Conservation (phyloP, 1,140 invertebrate species). For the Atopsyche davidsoni region DNA sequence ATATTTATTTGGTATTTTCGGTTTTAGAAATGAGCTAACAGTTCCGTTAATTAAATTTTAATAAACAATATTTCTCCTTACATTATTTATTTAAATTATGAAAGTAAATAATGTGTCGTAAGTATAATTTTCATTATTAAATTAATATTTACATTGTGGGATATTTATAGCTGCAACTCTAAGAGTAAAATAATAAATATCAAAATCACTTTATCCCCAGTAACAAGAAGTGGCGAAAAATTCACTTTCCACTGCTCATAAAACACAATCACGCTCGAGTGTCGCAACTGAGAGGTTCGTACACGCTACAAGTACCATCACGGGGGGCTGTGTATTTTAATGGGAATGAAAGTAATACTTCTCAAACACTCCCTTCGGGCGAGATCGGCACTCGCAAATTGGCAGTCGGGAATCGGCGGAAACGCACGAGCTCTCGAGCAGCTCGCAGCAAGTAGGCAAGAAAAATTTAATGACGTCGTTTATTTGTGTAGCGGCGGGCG, state of each 20-base stretch:
- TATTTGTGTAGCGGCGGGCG: not conserved
- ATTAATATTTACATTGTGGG: too few relatives aligned
- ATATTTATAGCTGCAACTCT: too few relatives aligned
- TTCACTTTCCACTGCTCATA: too few relatives aligned
- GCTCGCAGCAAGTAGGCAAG: slow-evolving; percentile 1
- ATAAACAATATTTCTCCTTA: not conserved
- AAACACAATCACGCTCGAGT: too few relatives aligned
- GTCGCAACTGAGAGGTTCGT: too few relatives aligned
- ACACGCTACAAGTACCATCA: too few relatives aligned
- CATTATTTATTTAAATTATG: not conserved
- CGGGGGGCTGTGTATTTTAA: slow-evolving; percentile 13
- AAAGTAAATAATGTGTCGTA: not conserved
- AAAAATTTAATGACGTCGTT: slow-evolving; percentile 16
- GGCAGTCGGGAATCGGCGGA: not conserved
- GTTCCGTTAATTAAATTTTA: not conserved
- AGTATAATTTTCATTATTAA: too few relatives aligned
- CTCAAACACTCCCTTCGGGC: slow-evolving; percentile 2
- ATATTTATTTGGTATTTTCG: too few relatives aligned
- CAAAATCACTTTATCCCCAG: too few relatives aligned
- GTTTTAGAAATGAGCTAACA: too few relatives aligned
- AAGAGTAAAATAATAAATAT: too few relatives aligned
- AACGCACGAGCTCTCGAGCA: not conserved
- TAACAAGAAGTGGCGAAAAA: too few relatives aligned
- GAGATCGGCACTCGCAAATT: slow-evolving; percentile 3
- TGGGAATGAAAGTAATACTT: slow-evolving; percentile 22